phyloP scores from a whole-genome alignment of 2,797 vertebrate species.

The Alcedo atthis region DNA sequence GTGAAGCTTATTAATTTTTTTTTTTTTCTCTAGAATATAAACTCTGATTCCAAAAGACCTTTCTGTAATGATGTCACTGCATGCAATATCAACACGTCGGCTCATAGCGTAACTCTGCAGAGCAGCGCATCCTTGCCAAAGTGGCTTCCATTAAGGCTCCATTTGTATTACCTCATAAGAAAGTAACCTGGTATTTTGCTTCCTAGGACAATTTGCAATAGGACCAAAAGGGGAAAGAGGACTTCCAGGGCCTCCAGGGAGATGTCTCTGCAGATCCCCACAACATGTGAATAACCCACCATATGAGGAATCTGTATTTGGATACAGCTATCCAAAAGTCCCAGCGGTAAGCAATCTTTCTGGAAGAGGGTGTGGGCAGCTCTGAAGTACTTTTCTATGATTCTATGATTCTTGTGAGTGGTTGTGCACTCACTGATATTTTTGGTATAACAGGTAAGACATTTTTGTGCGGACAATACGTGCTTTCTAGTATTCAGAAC shows the following conservation, averaged over 20 bases:
- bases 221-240: constrained; percentile 94
- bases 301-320: constrained; percentile 80
- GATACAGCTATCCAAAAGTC: constrained; percentile 85
- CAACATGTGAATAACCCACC: constrained; percentile 80
- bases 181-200: constrained; percentile 15
- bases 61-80: background rate
- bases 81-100: background rate
- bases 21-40: background rate
- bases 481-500: background rate
- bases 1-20: background rate
- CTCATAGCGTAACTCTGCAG: background rate
- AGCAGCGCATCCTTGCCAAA: background rate
- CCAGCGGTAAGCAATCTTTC: constrained; percentile 85
- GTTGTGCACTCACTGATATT: background rate
- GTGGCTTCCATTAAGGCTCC: background rate
- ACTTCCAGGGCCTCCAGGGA: constrained; percentile 89
- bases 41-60: background rate
- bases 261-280: constrained; percentile 87
- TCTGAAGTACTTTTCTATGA: background rate
- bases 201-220: constrained; percentile 86
- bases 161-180: background rate
- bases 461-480: background rate
- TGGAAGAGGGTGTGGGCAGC: background rate
- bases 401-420: background rate
- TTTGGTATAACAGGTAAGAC: background rate